Evolutionary conservation across 2,888 invertebrate species (phyloP), one percentile per base, ranked within the genome.

Genomic region (Ophioninae sp.): DNA sequence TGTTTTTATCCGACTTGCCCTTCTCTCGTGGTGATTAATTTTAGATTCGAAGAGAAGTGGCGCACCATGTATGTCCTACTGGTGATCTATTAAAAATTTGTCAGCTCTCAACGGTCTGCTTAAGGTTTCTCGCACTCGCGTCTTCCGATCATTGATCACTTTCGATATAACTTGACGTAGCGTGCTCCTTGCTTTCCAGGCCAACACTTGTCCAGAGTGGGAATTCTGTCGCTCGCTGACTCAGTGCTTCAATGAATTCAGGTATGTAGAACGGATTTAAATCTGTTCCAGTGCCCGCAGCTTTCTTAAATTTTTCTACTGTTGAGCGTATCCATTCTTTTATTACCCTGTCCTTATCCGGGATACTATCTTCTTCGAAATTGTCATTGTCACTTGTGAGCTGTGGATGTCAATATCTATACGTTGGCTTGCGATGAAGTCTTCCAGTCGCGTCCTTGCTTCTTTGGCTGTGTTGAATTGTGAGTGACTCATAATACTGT

Each of bases 261-360:
- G 84, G 84, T 17, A 79, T 37, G 23, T 61, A 81, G 44, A 81
- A 84, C 6, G 84, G 64, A 67, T 84, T 84, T 13, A 75, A 44
- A 5, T 75, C 37, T 1, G 5, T 23, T 5, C 71, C 67, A 0
- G 17, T 23, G 6, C 17, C 39, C 51, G 73, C 2, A 8, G 56
- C 39, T 73, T 30, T 37, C 59, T 56, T 37, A 0, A 61, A 77
- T 41, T 41, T 67, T 10, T 41, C 5, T 10, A 9, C n/a, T n/a
- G 3, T 10, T 9, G n/a, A 56, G 10, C 17, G 10, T 56, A 56
- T 9, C 56, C 10, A 56, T 56, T 10, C 5, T 2, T 56, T 39
- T 39, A 39, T 39, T 39, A 6, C 7, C 6, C 39, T 6, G 39
- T 39, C 39, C 39, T 39, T 8, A 6, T 39, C 39, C 7, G 39